These are phyloP conservation scores for Balaenoptera acutorostrata DNA, from an alignment of 2,113 vertebrate species.

Conservation along the genomic window DNA sequence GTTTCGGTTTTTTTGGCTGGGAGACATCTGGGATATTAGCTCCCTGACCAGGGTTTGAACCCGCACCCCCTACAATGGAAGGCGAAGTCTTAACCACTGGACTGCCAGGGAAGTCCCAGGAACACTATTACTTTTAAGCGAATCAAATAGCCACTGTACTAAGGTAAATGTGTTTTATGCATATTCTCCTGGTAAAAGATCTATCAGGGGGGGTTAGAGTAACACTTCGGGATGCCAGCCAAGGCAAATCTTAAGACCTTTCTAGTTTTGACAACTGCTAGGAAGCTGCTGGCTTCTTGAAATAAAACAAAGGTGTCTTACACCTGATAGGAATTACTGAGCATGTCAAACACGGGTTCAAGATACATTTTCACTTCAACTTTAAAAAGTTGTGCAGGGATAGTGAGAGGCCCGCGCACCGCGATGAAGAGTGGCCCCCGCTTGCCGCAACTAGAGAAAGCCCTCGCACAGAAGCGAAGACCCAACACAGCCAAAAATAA, in stretches of 20 bases:
- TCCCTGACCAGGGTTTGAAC: too few species aligned
- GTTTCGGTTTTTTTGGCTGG: too few species aligned
- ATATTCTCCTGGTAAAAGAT: not conserved
- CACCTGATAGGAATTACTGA: not conserved
- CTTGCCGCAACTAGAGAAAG: too few species aligned
- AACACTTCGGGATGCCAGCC: not conserved
- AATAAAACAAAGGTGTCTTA: conserved; percentile 27
- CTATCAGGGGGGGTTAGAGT: not conserved
- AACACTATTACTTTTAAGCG: not conserved
- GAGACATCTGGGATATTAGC: too few species aligned
- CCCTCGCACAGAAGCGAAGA: too few species aligned
- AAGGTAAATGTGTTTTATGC: not conserved
- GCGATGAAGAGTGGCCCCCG: too few species aligned
- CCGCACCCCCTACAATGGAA: too few species aligned
- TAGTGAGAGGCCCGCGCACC: too few species aligned
- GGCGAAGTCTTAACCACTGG: too few species aligned
- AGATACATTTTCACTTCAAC: conserved; percentile 1
- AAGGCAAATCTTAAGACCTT: not conserved
- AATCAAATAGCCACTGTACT: not conserved
- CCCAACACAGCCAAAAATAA: too few species aligned
- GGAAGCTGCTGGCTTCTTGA: not conserved
- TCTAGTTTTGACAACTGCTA: not conserved
- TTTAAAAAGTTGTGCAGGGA: not conserved
- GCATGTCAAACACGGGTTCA: not conserved
- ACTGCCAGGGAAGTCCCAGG: not conserved